These are phyloP conservation scores for Hippopotamyrus pictus DNA, from an alignment of 2,797 vertebrate genomes.

Conservation along the genomic window DNA sequence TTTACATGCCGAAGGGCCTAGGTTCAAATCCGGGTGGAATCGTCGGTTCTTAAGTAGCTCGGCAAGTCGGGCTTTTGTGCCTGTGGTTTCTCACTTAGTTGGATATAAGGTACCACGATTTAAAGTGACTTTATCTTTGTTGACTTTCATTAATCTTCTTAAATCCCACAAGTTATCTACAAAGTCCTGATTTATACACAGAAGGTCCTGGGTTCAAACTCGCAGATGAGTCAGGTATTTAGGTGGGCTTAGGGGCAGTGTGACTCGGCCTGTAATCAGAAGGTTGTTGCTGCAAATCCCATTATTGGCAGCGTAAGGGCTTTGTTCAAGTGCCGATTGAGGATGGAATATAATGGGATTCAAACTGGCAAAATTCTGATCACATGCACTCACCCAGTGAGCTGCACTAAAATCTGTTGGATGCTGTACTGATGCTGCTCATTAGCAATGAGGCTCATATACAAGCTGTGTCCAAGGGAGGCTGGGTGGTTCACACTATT, in stretches of 20 bases:
- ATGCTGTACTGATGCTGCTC: not conserved
- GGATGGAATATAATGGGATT: not conserved
- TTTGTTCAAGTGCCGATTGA: not conserved
- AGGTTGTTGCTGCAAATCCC: not conserved
- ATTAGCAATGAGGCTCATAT: not conserved
- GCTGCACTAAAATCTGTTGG: not conserved
- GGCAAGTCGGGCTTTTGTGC: not conserved
- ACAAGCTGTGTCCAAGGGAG: not conserved
- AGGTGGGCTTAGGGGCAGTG: not conserved
- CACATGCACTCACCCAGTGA: not conserved
- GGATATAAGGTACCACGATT: not conserved
- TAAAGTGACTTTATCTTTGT: not conserved
- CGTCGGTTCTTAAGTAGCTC: not conserved
- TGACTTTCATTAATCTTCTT: not conserved
- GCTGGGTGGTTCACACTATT: not conserved
- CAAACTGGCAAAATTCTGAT: not conserved
- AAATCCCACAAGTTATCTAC: not conserved
- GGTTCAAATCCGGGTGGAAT: slow-evolving; percentile 45
- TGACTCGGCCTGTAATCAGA: not conserved
- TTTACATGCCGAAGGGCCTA: slow-evolving; percentile 48
- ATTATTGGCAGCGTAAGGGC: not conserved
- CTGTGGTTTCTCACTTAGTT: not conserved
- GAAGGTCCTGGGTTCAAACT: not conserved
- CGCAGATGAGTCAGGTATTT: not conserved
- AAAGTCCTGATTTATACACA: not conserved